Base-by-base conservation (phyloP, 2,113 vertebrate species). In the Edolisoma coerulescens region DNA sequence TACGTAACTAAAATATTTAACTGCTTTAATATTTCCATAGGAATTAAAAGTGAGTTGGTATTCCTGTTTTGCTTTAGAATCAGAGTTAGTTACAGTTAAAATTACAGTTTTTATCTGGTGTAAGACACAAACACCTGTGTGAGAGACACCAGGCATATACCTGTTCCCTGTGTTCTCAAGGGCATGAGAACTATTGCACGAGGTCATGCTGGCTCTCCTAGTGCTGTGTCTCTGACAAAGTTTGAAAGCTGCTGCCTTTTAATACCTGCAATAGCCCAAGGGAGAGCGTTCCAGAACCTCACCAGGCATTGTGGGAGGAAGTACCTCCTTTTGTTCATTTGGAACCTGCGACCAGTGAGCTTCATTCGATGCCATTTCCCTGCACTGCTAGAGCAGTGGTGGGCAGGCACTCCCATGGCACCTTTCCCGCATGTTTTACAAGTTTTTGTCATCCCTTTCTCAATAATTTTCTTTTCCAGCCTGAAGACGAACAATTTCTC, bases 111-210 rank as follows among this genome's bases (percentile, higher is more conserved):
- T 28, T 44, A 76, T 57, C 49, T 82, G 30, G 16, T 67, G 16
- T n/a, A 59, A 84, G 74, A 28, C 37, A 64, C 28, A 56, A 87
- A 75, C 24, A 68, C 7, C 16, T 59, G 4, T 3, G 22, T 33
- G 28, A 85, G 69, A 57, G 37, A 68, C n/a, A 70, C 1, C 8
- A 52, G 59, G 9, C 54, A 76, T 4, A 37, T 19, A 67, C 10
- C 45, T 49, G 13, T 10, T 45, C 47, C 18, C 65, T 42, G 10
- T 19, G 27, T 8, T 22, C 45, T 53, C 50, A 59, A 54, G n/a
- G 68, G 52, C 30, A 13, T 4, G n/a, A 77, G 32, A 78, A 61
- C 23, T n/a, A 33, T 4, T 23, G 52, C 74, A 74, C 0, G 0
- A 75, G 44, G 9, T 32, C 52, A 54, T 13, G 53, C 21, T 20